A percentile compares a stretch with the other conserved stretches of the same genome.
Conservation (phyloP, 2,797 vertebrate species). For the Peromyscus eremicus region DNA sequence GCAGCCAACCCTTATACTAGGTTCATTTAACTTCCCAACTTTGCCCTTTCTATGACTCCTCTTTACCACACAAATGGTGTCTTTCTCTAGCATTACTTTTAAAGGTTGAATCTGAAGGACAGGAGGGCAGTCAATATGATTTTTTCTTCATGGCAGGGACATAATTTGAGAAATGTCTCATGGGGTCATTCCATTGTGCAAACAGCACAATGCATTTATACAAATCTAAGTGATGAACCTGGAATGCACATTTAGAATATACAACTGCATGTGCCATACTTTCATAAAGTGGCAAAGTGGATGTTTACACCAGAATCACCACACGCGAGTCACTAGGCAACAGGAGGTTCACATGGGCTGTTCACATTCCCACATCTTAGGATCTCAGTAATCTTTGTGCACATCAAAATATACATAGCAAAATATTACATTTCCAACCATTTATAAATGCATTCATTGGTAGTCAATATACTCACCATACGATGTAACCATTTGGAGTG, state of each 20-base stretch:
- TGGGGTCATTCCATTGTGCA: neutral
- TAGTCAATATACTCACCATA: neutral
- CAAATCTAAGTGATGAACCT: neutral
- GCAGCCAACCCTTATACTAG: neutral
- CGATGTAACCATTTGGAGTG: neutral
- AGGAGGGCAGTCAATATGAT: neutral
- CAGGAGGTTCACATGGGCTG: neutral
- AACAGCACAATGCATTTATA: neutral
- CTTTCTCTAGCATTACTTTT: neutral
- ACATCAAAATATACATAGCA: neutral
- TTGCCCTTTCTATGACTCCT: neutral
- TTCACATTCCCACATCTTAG: neutral
- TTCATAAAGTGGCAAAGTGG: neutral
- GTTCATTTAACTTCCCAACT: neutral
- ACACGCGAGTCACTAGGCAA: neutral
- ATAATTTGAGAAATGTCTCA: neutral
- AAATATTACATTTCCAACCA: neutral
- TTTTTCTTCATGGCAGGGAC: neutral
- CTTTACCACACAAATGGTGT: neutral
- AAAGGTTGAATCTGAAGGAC: neutral
- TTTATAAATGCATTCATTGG: constrained; percentile 5
- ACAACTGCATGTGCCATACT: neutral
- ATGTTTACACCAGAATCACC: neutral
- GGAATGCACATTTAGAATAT: neutral
- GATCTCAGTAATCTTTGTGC: constrained; percentile 2